Evolutionary conservation across 2,113 vertebrate species (phyloP).

Genomic region (Ascaphus truei): DNA sequence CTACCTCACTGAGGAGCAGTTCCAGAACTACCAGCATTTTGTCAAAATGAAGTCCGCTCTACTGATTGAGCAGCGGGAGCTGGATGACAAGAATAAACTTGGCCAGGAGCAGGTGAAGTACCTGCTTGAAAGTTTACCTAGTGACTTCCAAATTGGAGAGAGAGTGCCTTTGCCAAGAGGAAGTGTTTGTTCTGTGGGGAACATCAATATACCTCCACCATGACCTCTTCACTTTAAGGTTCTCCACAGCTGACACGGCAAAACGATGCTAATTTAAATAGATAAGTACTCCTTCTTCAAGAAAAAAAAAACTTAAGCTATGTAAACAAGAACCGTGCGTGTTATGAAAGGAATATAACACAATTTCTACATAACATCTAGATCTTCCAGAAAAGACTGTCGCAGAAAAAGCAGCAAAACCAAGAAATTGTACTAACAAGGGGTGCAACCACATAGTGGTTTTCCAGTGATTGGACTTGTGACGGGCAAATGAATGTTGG

Average conservation of each 20-base stretch:
- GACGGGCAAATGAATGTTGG: background rate
- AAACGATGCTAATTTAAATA: slow-evolving; percentile 40
- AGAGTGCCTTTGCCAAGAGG: slow-evolving; percentile 52
- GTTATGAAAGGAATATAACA: slow-evolving; percentile 42
- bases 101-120: slow-evolving; percentile 81
- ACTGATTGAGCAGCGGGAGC: slow-evolving; percentile 84
- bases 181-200: slow-evolving; percentile 56
- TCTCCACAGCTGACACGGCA: background rate
- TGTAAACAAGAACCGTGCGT: slow-evolving; percentile 28
- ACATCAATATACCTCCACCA: slow-evolving; percentile 38
- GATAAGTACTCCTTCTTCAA: slow-evolving; percentile 20
- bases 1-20: slow-evolving; percentile 72
- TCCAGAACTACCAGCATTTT: slow-evolving; percentile 80
- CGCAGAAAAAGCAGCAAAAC: slow-evolving; percentile 28
- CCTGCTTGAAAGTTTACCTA: slow-evolving; percentile 75
- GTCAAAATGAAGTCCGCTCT: slow-evolving; percentile 84
- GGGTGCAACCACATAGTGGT: slow-evolving; percentile 28
- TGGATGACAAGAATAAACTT: slow-evolving; percentile 85
- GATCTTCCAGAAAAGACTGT: background rate
- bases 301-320: slow-evolving; percentile 20
- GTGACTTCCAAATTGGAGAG: slow-evolving; percentile 43
- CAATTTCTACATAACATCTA: slow-evolving; percentile 32
- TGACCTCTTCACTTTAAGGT: slow-evolving; percentile 56
- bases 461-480: background rate
- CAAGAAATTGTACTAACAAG: background rate